A percentile compares a stretch with the other conserved stretches of the same genome.
Evolutionary conservation across 2,797 vertebrate genomes (phyloP).

Genomic region (Enteromius fasciolatus): DNA sequence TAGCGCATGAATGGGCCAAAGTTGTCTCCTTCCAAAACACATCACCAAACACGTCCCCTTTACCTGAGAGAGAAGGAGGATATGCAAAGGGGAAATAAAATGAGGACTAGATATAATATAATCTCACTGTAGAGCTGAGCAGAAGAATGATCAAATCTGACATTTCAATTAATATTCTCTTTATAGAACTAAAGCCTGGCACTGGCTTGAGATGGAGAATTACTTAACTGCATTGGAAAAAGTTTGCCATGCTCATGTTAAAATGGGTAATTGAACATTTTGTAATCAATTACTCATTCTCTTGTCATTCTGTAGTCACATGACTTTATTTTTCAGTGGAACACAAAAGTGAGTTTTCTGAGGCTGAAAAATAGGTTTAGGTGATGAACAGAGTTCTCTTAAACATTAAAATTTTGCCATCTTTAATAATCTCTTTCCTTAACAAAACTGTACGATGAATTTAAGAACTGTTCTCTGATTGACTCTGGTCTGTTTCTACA

Average conservation of each 20-base stretch:
- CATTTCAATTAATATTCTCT: slow-evolving; percentile 21
- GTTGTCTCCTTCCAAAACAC: slow-evolving; percentile 97
- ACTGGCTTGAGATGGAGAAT: neutral
- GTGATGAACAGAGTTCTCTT: neutral
- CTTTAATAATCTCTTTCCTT: neutral
- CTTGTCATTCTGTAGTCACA: neutral
- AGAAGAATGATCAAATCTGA: slow-evolving; percentile 33
- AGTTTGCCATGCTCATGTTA: neutral
- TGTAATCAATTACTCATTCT: slow-evolving; percentile 5
- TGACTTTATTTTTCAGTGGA: neutral
- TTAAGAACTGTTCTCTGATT: neutral
- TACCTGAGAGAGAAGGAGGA: slow-evolving; percentile 75
- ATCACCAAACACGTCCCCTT: slow-evolving; percentile 96
- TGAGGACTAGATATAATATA: neutral
- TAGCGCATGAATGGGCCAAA: slow-evolving; percentile 91
- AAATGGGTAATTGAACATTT: neutral
- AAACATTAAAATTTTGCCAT: neutral
- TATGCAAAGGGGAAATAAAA: neutral
- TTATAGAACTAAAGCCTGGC: neutral
- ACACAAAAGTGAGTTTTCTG: neutral
- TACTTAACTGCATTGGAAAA: neutral
- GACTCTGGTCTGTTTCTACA: neutral
- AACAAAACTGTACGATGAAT: neutral
- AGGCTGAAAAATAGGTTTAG: neutral
- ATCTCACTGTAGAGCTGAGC: neutral